Evolutionary conservation across 2,888 invertebrate species (phyloP), one percentile per base, ranked within the genome.

Genomic region (Ceratothoa steindachneri): DNA sequence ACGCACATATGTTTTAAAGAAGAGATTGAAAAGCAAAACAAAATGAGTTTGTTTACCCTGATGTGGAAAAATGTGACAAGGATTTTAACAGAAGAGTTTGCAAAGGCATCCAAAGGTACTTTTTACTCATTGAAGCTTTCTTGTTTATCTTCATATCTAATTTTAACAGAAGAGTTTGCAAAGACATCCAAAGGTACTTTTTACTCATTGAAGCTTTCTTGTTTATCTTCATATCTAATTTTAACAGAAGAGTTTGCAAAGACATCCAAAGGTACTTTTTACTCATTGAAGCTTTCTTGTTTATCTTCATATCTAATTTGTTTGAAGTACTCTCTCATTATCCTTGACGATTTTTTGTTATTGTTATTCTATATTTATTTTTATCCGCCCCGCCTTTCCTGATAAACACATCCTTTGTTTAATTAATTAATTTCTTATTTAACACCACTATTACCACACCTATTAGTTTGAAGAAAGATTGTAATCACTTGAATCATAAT

Each of bases 61-160:
- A 88, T 90, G 83, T 90, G 90, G 90, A 84, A 86, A 0, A 86
- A 87, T 70, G 84, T 90, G 0, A 86, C 86, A 22, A 80, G 80
- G 24, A 82, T 86, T 76, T 82, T 88, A 19, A 84, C 84, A 0
- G 83, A 84, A 79, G 84, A 87, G 78, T 85, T 88, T 70, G 81
- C 83, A 27, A 84, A 84, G 76, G 85, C 86, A 72, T 84, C 87
- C 69, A 85, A 87, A 82, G 80, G 80, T 80, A 66, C n/a, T 3
- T 52, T 27, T 67, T 66, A 15, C 19, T 29, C 24, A 15, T 12
- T 67, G 27, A 27, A 65, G 0, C 30, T 41, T 73, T 55, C 69
- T n/a, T 77, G 53, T 27, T n/a, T n/a, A n/a, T n/a, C n/a, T n/a
- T n/a, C n/a, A n/a, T n/a, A n/a, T n/a, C n/a, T n/a, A n/a, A 82